phyloP scores from a whole-genome alignment of 2,888 invertebrate species.

The Norana najaformis region DNA sequence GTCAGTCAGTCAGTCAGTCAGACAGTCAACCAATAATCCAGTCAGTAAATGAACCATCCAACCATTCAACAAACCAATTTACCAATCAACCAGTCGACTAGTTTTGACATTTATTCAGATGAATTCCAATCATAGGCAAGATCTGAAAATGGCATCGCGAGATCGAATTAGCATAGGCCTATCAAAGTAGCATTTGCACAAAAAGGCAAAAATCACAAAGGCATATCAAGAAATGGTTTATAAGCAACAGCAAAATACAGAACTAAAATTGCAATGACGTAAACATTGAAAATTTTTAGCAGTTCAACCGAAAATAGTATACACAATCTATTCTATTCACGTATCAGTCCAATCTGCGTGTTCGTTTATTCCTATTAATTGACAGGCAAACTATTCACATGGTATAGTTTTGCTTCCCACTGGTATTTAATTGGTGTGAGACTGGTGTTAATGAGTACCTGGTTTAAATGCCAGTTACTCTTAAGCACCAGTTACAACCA shows the following conservation, averaged over 20 bases:
- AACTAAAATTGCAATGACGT: conserved; percentile 2
- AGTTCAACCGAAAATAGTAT: not conserved
- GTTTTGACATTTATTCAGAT: conserved; percentile 7
- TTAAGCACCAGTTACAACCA: not conserved
- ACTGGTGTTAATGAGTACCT: not conserved
- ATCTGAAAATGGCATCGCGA: not conserved
- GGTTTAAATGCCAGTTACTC: not conserved
- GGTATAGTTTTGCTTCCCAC: not conserved
- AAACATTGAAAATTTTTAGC: not conserved
- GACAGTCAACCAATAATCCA: not conserved
- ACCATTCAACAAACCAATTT: not conserved
- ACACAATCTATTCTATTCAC: not conserved
- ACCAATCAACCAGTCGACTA: not conserved
- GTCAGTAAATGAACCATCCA: not conserved
- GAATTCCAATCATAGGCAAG: not conserved
- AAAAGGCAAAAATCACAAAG: conserved; percentile 13
- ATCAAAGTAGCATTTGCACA: not conserved
- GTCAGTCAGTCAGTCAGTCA: not conserved
- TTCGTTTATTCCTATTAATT: not conserved
- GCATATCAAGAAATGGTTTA: not conserved
- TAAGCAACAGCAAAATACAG: not conserved
- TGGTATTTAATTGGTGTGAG: not conserved
- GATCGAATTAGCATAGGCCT: no score
- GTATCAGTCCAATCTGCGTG: not conserved
- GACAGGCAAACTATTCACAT: not conserved